Conservation (phyloP, 2,113 vertebrate species). For the Centropus bengalensis region DNA sequence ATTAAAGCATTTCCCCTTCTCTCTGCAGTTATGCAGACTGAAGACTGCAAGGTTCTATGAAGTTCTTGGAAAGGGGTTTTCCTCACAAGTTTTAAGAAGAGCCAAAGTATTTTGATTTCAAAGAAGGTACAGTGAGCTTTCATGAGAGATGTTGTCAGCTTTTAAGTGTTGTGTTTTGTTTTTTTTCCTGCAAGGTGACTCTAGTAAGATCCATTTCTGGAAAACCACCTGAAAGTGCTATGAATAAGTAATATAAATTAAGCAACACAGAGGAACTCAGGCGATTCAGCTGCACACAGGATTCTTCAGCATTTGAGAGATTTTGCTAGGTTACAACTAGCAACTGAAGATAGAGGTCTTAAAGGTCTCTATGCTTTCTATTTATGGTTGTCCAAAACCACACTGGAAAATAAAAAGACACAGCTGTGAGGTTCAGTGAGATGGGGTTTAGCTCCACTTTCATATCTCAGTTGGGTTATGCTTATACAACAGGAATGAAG, state of each 20-base stretch:
- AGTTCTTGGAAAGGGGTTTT: not conserved
- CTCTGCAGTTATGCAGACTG: not conserved
- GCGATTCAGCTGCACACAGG: not conserved
- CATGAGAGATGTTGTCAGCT: not conserved
- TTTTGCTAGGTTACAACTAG: not conserved
- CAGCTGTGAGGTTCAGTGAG: not conserved
- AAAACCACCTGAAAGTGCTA: not conserved
- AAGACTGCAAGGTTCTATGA: not conserved
- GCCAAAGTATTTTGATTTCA: not conserved
- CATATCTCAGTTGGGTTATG: not conserved
- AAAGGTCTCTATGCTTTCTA: not conserved
- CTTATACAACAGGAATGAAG: not conserved
- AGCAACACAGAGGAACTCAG: not conserved
- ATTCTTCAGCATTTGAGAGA: not conserved
- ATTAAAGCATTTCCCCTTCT: not conserved
- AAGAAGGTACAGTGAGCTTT: not conserved
- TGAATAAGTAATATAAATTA: not conserved
- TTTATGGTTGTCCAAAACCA: not conserved
- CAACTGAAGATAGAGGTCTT: not conserved
- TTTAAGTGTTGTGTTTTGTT: not conserved
- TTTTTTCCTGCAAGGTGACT: not conserved
- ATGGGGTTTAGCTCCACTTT: not conserved
- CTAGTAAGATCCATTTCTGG: not conserved
- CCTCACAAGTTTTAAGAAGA: not conserved
- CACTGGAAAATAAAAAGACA: slow-evolving; percentile 10